phyloP scores from a whole-genome alignment of 2,113 vertebrate species.

The Balaenoptera acutorostrata region DNA sequence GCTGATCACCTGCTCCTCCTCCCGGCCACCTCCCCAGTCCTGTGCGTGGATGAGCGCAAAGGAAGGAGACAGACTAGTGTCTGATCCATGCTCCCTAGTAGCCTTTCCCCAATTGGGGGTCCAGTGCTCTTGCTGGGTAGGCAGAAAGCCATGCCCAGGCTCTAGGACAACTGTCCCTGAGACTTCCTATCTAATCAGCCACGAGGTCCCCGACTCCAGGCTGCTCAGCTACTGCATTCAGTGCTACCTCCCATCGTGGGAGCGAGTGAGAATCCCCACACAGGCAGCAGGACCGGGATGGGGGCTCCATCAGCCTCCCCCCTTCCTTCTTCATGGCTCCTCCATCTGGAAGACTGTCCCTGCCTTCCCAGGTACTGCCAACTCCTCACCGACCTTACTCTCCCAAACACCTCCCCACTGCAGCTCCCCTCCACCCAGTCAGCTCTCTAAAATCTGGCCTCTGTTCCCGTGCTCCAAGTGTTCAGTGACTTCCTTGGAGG shows the following conservation, averaged over 20 bases:
- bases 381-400: background rate
- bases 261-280: background rate
- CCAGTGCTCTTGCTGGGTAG: background rate
- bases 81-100: background rate
- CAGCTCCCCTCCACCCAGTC: rapidly evolving
- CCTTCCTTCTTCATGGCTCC: background rate
- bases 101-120: background rate
- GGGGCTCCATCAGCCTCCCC: rapidly evolving
- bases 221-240: background rate
- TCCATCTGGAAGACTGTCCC: background rate
- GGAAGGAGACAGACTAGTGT: background rate
- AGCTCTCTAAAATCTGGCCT: background rate
- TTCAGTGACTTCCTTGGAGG: background rate
- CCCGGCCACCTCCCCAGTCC: background rate
- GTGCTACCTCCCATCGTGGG: background rate
- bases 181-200: background rate
- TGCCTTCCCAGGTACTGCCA: background rate
- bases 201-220: background rate
- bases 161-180: background rate
- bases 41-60: rapidly evolving
- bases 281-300: background rate
- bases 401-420: background rate
- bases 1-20: no score
- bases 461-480: background rate
- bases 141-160: background rate